phyloP scores from a whole-genome alignment of 2,113 vertebrate genomes.

The Eclectus roratus region DNA sequence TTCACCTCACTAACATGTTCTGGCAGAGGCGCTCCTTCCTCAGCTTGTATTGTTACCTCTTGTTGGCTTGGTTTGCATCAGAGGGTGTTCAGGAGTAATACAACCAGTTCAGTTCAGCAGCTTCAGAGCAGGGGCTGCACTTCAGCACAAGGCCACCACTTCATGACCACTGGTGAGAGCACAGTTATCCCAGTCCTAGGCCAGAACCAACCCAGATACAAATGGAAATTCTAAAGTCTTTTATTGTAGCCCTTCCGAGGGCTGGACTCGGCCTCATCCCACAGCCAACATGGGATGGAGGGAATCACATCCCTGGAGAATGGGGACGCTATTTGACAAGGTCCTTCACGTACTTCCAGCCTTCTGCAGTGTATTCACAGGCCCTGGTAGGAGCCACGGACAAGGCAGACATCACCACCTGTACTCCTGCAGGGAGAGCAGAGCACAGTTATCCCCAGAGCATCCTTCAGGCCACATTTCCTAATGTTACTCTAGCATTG shows the following conservation, averaged over 20 bases:
- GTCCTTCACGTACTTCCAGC: constrained; percentile 84
- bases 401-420: constrained; percentile 79
- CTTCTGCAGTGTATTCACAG: constrained; percentile 77
- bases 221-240: constrained; percentile 38
- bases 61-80: background rate
- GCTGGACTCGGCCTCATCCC: background rate
- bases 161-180: background rate
- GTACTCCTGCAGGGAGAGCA: constrained; percentile 79
- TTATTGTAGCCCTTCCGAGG: constrained; percentile 63
- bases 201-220: constrained; percentile 30
- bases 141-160: background rate
- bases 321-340: constrained; percentile 72
- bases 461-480: background rate
- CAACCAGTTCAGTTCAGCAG: background rate
- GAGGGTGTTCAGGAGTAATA: background rate
- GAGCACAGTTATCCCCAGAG: background rate
- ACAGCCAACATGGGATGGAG: background rate
- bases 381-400: constrained; percentile 84
- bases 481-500: background rate
- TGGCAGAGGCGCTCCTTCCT: background rate
- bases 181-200: background rate
- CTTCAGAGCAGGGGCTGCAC: background rate
- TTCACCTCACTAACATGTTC: background rate
- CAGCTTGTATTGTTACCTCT: background rate
- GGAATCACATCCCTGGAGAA: background rate